Conservation (phyloP, 37 sponge, comb jelly and placozoan genomes). For the Tethya wilhelma region DNA sequence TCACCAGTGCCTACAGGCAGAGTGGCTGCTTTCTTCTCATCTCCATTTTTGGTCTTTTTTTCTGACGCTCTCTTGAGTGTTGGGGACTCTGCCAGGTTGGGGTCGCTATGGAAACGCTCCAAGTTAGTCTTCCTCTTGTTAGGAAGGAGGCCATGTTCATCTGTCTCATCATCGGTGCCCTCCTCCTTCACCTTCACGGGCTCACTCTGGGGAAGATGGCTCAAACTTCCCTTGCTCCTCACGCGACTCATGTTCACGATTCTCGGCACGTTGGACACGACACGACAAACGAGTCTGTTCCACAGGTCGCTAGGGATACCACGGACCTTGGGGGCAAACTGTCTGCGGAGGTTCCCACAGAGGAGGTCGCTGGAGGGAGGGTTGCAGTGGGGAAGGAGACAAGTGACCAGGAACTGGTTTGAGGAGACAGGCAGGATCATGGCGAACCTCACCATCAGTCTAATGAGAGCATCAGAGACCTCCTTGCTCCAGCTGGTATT, state of each 20-base stretch:
- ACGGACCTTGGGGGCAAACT: constrained; percentile 65
- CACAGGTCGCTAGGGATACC: constrained; percentile 74
- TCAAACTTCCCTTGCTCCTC: background rate
- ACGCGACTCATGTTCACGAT: constrained; percentile 16
- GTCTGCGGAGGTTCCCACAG: constrained; percentile 59
- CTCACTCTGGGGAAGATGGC: too few relatives aligned
- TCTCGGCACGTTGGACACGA: constrained; percentile 34
- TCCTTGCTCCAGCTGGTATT: constrained; percentile 15
- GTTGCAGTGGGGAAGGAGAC: constrained; percentile 58
- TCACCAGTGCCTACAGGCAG: background rate
- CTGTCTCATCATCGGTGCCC: constrained; percentile 44
- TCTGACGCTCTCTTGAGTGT: background rate
- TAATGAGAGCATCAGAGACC: constrained; percentile 40
- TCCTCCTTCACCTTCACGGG: background rate
- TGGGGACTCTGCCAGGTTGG: background rate
- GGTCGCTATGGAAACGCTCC: constrained; percentile 1
- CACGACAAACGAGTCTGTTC: constrained; percentile 46
- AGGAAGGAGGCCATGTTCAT: background rate
- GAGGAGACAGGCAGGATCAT: constrained; percentile 60
- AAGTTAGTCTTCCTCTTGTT: background rate
- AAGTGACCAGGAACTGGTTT: constrained; percentile 55
- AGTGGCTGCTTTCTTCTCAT: background rate
- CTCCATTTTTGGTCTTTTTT: background rate
- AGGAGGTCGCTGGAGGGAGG: background rate
- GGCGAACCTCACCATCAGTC: constrained; percentile 58